phyloP scores from a whole-genome alignment of 2,888 invertebrate genomes.

The Tolmerus cingulatus region DNA sequence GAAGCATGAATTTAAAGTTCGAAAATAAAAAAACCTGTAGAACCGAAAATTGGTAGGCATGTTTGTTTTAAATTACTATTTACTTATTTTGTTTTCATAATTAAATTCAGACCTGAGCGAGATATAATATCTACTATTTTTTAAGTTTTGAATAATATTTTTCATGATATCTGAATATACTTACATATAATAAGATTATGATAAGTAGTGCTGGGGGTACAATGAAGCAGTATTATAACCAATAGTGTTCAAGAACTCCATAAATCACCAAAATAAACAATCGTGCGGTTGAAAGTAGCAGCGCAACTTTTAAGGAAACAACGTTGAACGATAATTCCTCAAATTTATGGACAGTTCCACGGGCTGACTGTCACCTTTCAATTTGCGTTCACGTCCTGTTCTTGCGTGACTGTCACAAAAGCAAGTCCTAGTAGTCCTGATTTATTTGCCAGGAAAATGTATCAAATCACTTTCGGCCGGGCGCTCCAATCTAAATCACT shows the following conservation, averaged over 20 bases:
- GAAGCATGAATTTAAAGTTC: no score
- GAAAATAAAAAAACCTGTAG: no score
- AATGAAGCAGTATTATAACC: not conserved
- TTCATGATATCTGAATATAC: no score
- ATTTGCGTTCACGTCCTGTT: not conserved
- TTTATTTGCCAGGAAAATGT: conserved; percentile 71
- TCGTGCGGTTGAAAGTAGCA: not conserved
- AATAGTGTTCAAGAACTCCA: not conserved
- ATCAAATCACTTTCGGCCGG: conserved; percentile 6
- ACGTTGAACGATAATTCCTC: not conserved
- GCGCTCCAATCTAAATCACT: conserved; percentile 1
- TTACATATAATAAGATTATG: no score
- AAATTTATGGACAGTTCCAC: not conserved
- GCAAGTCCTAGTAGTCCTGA: not conserved
- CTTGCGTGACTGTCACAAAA: not conserved
- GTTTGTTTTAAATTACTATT: no score
- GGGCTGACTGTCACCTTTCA: not conserved
- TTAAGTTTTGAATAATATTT: no score
- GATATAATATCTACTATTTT: no score
- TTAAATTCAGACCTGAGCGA: no score
- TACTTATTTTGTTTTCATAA: no score
- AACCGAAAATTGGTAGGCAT: no score
- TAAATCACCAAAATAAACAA: not conserved
- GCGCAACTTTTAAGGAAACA: not conserved
- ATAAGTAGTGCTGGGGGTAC: not conserved